phyloP scores from a whole-genome alignment of 2,888 invertebrate genomes.

The Norana najaformis region DNA sequence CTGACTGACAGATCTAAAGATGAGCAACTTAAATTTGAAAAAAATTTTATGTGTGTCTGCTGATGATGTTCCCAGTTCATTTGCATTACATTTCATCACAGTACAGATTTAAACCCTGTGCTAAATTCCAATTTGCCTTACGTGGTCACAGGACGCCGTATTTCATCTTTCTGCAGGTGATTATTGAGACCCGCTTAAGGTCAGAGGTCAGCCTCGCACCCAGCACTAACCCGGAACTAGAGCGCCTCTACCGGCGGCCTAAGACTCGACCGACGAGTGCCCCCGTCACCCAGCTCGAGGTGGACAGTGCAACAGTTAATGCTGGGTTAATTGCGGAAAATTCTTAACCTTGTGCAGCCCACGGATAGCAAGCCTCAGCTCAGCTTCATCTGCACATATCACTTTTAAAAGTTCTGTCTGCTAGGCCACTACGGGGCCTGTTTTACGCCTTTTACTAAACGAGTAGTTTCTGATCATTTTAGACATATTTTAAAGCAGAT shows the following conservation, averaged over 20 bases:
- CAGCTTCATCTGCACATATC: not conserved
- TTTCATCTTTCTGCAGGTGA: conserved; percentile 13
- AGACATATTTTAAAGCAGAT: too few relatives aligned
- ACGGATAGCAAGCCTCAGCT: not conserved
- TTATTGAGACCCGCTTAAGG: conserved; percentile 15
- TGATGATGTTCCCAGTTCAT: not conserved
- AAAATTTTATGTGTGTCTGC: not conserved
- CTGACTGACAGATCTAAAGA: too few relatives aligned
- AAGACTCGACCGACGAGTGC: conserved; percentile 19
- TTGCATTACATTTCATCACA: not conserved
- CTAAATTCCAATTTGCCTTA: not conserved
- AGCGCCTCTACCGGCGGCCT: not conserved
- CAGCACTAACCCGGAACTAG: not conserved
- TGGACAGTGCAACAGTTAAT: not conserved
- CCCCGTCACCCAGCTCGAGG: not conserved
- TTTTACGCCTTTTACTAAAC: too few relatives aligned
- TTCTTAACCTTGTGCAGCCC: not conserved
- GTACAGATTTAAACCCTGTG: not conserved
- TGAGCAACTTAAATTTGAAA: too few relatives aligned
- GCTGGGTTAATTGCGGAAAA: not conserved
- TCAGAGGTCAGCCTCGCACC: not conserved
- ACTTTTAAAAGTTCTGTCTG: not conserved
- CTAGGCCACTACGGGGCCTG: too few relatives aligned
- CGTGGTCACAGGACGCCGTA: not conserved
- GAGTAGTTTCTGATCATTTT: too few relatives aligned